Evolutionary conservation across 2,888 invertebrate genomes (phyloP).

Genomic region (Pheosia tremula): DNA sequence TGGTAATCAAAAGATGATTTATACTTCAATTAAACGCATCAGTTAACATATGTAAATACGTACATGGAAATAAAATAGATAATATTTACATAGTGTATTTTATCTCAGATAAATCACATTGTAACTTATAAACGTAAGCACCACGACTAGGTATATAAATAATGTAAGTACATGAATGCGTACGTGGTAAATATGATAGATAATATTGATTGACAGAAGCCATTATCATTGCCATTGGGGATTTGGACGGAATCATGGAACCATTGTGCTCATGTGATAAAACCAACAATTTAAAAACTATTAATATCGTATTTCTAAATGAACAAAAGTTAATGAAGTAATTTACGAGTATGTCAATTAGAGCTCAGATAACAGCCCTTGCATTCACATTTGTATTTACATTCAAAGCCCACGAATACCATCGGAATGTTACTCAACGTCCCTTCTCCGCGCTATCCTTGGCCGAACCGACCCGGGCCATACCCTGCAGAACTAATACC

Average conservation of each 20-base stretch:
- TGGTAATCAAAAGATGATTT: background rate
- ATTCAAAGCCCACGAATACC: constrained; percentile 42
- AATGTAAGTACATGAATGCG: too few species aligned
- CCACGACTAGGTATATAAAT: too few species aligned
- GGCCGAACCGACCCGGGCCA: constrained; percentile 48
- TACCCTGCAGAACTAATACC: constrained; percentile 50
- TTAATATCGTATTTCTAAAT: background rate
- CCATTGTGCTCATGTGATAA: too few species aligned
- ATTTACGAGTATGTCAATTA: background rate
- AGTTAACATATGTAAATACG: constrained; percentile 16
- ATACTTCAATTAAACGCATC: constrained; percentile 16
- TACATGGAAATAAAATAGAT: too few species aligned
- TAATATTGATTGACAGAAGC: too few species aligned
- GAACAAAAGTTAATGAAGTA: background rate
- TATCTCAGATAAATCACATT: too few species aligned
- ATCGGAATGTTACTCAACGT: constrained; percentile 55
- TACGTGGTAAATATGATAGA: too few species aligned
- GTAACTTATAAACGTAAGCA: too few species aligned
- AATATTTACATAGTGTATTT: too few species aligned
- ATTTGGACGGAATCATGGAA: too few species aligned
- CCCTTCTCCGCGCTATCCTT: constrained; percentile 60
- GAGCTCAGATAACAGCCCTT: background rate
- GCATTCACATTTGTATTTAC: constrained; percentile 16
- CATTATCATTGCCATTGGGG: too few species aligned
- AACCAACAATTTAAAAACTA: too few species aligned